These are phyloP conservation scores for Antennarius maculatus DNA, from an alignment of 2,797 vertebrate genomes.

Conservation along the genomic window DNA sequence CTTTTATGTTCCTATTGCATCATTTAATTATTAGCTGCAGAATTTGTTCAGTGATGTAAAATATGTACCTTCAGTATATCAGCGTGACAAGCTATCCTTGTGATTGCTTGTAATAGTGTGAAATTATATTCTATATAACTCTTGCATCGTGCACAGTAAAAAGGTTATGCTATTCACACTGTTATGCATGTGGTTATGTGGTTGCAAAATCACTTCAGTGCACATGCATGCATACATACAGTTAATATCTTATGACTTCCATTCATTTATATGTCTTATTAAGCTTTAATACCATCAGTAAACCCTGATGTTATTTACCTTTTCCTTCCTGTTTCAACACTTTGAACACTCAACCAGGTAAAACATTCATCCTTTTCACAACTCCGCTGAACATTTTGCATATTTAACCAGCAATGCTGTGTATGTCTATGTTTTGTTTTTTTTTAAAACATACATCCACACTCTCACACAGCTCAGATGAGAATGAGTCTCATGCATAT, in stretches of 20 bases:
- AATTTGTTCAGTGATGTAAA: slow-evolving; percentile 25
- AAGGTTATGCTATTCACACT: background rate
- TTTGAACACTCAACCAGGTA: slow-evolving; percentile 66
- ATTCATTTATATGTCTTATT: background rate
- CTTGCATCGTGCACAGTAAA: background rate
- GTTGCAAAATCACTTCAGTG: background rate
- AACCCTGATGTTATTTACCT: slow-evolving; percentile 32
- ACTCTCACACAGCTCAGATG: slow-evolving; percentile 63
- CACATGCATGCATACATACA: background rate
- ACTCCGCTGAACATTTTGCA: slow-evolving; percentile 50
- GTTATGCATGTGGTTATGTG: background rate
- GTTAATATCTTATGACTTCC: background rate
- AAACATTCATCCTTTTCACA: slow-evolving; percentile 55
- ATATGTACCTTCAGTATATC: background rate
- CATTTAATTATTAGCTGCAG: slow-evolving; percentile 14
- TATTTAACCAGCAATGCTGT: slow-evolving; percentile 50
- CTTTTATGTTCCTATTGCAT: slow-evolving; percentile 27
- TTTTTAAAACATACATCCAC: slow-evolving; percentile 24
- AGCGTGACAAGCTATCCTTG: background rate
- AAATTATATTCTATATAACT: background rate
- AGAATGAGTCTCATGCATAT: slow-evolving; percentile 74
- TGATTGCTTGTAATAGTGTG: background rate
- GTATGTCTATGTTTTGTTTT: slow-evolving; percentile 21
- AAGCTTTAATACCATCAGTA: background rate
- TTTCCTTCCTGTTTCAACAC: slow-evolving; percentile 23